phyloP scores from a whole-genome alignment of 2,888 invertebrate genomes.

The Andrena fulva region DNA sequence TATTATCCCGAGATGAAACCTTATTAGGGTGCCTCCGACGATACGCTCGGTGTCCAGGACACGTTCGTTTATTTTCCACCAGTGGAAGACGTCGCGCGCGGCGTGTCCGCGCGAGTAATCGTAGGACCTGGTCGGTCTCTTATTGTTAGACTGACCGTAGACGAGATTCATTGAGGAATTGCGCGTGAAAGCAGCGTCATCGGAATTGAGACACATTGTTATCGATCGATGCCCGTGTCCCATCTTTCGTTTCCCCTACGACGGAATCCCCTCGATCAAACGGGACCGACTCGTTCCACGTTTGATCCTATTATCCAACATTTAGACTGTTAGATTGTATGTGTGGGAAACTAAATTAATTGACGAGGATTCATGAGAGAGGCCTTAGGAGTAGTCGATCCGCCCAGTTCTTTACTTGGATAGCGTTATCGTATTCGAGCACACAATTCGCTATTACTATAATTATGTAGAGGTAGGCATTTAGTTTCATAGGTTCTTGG shows the following conservation, averaged over 20 bases:
- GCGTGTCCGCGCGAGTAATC: constrained; percentile 4
- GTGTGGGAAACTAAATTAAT: constrained; percentile 81
- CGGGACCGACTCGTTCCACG: constrained; percentile 54
- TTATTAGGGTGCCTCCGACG: neutral
- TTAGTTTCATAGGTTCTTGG: constrained; percentile 79
- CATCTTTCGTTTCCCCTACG: constrained; percentile 29
- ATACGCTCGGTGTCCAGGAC: no score
- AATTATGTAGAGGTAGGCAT: constrained; percentile 74
- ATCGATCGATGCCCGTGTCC: constrained; percentile 52
- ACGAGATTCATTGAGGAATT: constrained; percentile 68
- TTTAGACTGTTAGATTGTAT: constrained; percentile 78
- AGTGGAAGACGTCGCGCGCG: no score
- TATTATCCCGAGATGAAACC: neutral
- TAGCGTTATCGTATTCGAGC: constrained; percentile 70
- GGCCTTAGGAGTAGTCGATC: constrained; percentile 85
- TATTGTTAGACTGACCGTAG: constrained; percentile 55
- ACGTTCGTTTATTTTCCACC: no score
- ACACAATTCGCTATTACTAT: constrained; percentile 73
- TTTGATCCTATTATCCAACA: constrained; percentile 73
- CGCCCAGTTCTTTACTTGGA: constrained; percentile 82
- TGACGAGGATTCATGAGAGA: constrained; percentile 80
- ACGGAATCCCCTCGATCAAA: constrained; percentile 66
- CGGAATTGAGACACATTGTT: constrained; percentile 69
- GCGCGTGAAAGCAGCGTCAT: constrained; percentile 60
- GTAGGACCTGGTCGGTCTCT: constrained; percentile 35